A percentile compares a stretch with the other conserved stretches of the same genome.
These are phyloP conservation scores for Chrysochloris asiatica DNA, from an alignment of 2,113 vertebrate species.

Conservation along the genomic window DNA sequence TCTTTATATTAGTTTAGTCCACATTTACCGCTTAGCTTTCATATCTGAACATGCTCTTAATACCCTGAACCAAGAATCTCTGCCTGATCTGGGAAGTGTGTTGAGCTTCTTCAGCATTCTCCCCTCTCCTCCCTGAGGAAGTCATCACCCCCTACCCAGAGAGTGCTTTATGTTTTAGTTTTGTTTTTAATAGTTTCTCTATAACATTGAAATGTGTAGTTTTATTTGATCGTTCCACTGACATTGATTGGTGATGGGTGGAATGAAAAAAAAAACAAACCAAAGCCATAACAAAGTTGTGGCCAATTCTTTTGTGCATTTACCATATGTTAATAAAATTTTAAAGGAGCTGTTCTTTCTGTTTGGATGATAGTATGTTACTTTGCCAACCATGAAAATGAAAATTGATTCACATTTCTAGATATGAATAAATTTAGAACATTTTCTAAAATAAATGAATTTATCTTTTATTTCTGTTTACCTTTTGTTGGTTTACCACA, in stretches of 20 bases:
- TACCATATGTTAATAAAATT: conserved; percentile 40
- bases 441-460: conserved; percentile 12
- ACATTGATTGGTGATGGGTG: not conserved
- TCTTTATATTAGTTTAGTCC: not conserved
- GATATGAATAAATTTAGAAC: conserved; percentile 14
- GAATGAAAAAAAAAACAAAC: conserved; percentile 15
- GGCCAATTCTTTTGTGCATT: not conserved
- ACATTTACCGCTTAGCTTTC: not conserved
- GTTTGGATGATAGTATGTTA: not conserved
- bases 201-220: not conserved
- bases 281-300: conserved; percentile 26
- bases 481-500: not conserved
- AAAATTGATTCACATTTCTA: not conserved
- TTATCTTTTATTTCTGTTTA: not conserved
- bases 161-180: not conserved
- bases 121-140: not conserved
- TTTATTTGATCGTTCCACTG: conserved; percentile 34
- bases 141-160: not conserved
- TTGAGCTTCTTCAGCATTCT: not conserved
- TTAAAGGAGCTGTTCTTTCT: conserved; percentile 17
- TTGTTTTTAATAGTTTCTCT: conserved; percentile 36
- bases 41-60: not conserved
- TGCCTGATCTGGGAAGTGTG: not conserved
- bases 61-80: not conserved
- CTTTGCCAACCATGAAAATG: conserved; percentile 47